A percentile compares a stretch with the other conserved stretches of the same genome.
These are phyloP conservation scores for Zygaena filipendulae DNA, from an alignment of 2,888 invertebrate genomes.

Conservation along the genomic window DNA sequence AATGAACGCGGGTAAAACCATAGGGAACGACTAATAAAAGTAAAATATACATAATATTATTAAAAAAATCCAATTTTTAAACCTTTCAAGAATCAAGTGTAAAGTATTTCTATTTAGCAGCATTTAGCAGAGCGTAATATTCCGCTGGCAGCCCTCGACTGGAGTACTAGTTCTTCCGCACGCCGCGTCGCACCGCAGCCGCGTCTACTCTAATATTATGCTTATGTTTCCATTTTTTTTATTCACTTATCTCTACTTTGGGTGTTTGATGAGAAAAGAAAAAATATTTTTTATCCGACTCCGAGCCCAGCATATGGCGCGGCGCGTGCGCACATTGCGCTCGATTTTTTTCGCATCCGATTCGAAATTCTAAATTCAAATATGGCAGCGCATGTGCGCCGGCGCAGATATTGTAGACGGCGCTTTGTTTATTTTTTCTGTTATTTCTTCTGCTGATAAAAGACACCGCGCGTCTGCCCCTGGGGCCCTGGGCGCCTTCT, in stretches of 20 bases:
- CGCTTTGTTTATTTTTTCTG: conserved; percentile 35
- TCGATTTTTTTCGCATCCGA: conserved; percentile 63
- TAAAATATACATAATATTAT: too few species aligned
- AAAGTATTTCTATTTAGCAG: too few species aligned
- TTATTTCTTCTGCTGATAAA: conserved; percentile 30
- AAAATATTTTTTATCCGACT: conserved; percentile 17
- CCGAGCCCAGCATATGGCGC: conserved; percentile 48
- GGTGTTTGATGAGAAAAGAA: conserved; percentile 46
- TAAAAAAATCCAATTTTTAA: too few species aligned
- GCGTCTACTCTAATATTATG: conserved; percentile 61
- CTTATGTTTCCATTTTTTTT: conserved; percentile 62
- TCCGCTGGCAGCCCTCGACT: too few species aligned
- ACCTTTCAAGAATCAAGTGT: too few species aligned
- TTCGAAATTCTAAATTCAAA: conserved; percentile 54
- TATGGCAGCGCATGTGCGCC: conserved; percentile 48
- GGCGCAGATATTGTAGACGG: conserved; percentile 34
- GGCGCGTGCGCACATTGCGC: conserved; percentile 60
- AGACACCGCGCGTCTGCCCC: conserved; percentile 29
- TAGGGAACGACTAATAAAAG: too few species aligned
- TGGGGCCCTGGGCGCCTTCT: not conserved
- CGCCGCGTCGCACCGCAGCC: too few species aligned
- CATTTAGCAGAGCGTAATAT: too few species aligned
- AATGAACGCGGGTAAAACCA: too few species aligned
- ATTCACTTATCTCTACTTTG: conserved; percentile 41
- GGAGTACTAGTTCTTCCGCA: too few species aligned